Percentiles rank a stretch among this genome's conserved stretches.
phyloP scores from a whole-genome alignment of 1,140 invertebrate genomes.

The Nephila pilipes region DNA sequence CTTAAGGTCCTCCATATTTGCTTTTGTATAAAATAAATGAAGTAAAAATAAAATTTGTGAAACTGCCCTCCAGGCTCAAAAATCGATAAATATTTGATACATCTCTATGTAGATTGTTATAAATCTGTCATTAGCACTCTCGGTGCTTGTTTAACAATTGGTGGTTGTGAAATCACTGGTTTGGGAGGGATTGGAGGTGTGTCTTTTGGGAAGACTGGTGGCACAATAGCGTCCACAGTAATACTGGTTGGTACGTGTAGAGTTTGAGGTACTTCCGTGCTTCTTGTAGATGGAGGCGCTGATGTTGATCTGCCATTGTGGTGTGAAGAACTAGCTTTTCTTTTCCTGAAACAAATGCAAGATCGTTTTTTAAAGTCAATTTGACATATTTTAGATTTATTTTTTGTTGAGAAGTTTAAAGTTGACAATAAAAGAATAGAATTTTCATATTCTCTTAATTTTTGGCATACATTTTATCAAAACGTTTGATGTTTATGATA shows the following conservation, averaged over 20 bases:
- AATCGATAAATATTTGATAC: too few relatives aligned
- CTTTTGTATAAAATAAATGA: background rate
- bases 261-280: slow-evolving; percentile 50
- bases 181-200: slow-evolving; percentile 12
- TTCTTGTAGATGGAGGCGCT: background rate
- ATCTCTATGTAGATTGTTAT: background rate
- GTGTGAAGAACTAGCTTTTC: slow-evolving; percentile 59
- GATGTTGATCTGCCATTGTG: slow-evolving; percentile 51
- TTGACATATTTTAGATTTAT: too few relatives aligned
- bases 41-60: too few relatives aligned
- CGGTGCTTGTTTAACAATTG: slow-evolving; percentile 58
- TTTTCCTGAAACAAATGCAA: slow-evolving; percentile 54
- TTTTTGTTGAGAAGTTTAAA: too few relatives aligned
- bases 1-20: background rate
- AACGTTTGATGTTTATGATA: too few relatives aligned
- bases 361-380: background rate
- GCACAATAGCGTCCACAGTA: slow-evolving; percentile 44
- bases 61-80: background rate
- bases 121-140: slow-evolving; percentile 73
- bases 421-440: too few relatives aligned
- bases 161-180: background rate
- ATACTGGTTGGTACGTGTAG: slow-evolving; percentile 53
- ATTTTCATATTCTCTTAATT: too few relatives aligned
- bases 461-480: too few relatives aligned
- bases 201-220: slow-evolving; percentile 4